A percentile compares a stretch with the other conserved stretches of the same genome.
phyloP scores from a whole-genome alignment of 2,888 invertebrate genomes.

The Cinara cedri region DNA sequence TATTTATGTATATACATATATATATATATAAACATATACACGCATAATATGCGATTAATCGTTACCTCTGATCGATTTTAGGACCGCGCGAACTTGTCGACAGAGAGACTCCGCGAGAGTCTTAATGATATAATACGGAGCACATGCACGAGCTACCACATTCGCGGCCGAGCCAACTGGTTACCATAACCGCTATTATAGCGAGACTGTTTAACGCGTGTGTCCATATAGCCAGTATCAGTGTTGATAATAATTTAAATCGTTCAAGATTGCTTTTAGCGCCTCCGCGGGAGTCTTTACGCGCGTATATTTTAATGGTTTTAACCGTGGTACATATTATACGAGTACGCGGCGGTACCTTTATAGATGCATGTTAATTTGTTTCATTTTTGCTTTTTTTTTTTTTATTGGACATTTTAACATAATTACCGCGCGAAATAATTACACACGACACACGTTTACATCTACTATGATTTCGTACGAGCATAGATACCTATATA shows the following conservation, averaged over 20 bases:
- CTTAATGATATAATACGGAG: conserved; percentile 21
- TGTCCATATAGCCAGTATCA: conserved; percentile 53
- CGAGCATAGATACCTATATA: neutral
- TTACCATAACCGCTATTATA: conserved; percentile 50
- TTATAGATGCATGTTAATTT: too few relatives aligned
- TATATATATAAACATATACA: too few relatives aligned
- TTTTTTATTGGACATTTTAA: conserved; percentile 25
- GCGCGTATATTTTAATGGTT: conserved; percentile 43
- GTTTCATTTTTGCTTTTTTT: too few relatives aligned
- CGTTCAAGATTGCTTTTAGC: conserved; percentile 51
- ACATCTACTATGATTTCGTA: neutral
- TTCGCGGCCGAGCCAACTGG: conserved; percentile 48
- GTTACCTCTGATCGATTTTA: conserved; percentile 38
- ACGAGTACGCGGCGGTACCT: neutral
- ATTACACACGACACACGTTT: neutral
- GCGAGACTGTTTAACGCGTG: conserved; percentile 43
- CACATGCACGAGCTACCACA: conserved; percentile 36
- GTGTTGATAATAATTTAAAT: conserved; percentile 55
- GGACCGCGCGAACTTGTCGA: conserved; percentile 36
- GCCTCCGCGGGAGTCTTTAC: conserved; percentile 43
- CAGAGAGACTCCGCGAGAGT: too few relatives aligned
- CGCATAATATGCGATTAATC: neutral
- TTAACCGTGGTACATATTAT: conserved; percentile 25
- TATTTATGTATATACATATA: too few relatives aligned
- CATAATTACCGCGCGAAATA: conserved; percentile 19